Conservation (phyloP, 2,888 invertebrate genomes). For the Alsophila aescularia region DNA sequence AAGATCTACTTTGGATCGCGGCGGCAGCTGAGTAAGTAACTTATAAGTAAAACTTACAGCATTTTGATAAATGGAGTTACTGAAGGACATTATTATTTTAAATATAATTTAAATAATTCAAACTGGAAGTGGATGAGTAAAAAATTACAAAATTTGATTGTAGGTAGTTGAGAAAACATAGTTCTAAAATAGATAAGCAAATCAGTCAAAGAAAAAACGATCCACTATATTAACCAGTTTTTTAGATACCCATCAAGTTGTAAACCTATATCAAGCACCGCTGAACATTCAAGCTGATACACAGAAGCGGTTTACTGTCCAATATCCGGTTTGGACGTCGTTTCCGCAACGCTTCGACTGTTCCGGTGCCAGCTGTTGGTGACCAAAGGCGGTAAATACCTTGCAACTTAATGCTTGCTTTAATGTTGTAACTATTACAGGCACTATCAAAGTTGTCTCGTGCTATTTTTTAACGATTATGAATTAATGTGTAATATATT, state of each 20-base stretch:
- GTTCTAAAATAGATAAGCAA: neutral
- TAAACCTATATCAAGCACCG: slow-evolving; percentile 33
- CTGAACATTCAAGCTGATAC: slow-evolving; percentile 47
- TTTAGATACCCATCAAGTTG: slow-evolving; percentile 33
- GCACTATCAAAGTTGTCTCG: too few species aligned
- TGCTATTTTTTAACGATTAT: too few species aligned
- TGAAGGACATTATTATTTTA: too few species aligned
- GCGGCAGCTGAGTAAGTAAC: too few species aligned
- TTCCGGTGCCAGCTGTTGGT: slow-evolving; percentile 52
- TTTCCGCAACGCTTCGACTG: slow-evolving; percentile 56
- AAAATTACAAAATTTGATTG: too few species aligned
- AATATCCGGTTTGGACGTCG: slow-evolving; percentile 67
- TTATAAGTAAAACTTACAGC: too few species aligned
- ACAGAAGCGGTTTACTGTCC: slow-evolving; percentile 63
- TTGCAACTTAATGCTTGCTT: slow-evolving; percentile 12
- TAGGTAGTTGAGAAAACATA: too few species aligned
- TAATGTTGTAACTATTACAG: neutral
- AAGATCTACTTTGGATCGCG: too few species aligned
- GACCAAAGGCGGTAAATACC: slow-evolving; percentile 34
- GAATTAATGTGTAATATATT: too few species aligned
- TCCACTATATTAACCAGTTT: slow-evolving; percentile 12
- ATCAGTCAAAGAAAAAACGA: slow-evolving; percentile 13
- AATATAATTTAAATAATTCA: too few species aligned
- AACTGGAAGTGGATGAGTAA: too few species aligned
- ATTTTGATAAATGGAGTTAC: too few species aligned